These are phyloP conservation scores for Furnarius figulus DNA, from an alignment of 2,113 vertebrate genomes.

Conservation along the genomic window DNA sequence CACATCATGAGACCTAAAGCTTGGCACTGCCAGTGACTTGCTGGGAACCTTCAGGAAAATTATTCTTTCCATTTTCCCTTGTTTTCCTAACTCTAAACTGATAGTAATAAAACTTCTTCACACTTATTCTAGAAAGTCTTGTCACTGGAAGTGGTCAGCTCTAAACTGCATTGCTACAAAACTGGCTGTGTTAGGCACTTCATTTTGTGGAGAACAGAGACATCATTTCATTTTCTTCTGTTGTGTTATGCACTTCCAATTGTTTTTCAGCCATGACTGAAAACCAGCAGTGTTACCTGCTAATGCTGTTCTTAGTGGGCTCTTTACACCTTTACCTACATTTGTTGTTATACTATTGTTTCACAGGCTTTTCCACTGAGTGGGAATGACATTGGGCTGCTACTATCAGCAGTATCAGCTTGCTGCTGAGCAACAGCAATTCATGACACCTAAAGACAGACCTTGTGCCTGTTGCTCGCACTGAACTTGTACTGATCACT, in stretches of 20 bases:
- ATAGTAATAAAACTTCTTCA: background rate
- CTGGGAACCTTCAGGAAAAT: background rate
- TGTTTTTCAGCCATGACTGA: background rate
- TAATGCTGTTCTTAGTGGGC: background rate
- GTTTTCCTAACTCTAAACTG: background rate
- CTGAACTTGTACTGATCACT: background rate
- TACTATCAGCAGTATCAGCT: background rate
- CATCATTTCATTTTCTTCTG: constrained; percentile 40
- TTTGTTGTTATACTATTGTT: background rate
- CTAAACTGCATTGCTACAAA: background rate
- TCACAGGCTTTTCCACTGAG: background rate
- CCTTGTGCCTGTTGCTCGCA: background rate
- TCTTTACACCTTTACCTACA: background rate
- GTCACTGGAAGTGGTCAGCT: background rate
- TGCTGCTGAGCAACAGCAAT: background rate
- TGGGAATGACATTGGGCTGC: background rate
- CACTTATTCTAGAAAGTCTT: background rate
- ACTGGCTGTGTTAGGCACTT: background rate
- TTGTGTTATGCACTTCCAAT: background rate
- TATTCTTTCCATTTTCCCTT: background rate
- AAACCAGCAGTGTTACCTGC: background rate
- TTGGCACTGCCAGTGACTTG: background rate
- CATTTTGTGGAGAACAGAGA: background rate
- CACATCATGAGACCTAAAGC: background rate
- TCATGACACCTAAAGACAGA: background rate